Percentiles rank a stretch among this genome's conserved stretches.
phyloP scores from a whole-genome alignment of 2,113 vertebrate species.

The Todiramphus chloris region DNA sequence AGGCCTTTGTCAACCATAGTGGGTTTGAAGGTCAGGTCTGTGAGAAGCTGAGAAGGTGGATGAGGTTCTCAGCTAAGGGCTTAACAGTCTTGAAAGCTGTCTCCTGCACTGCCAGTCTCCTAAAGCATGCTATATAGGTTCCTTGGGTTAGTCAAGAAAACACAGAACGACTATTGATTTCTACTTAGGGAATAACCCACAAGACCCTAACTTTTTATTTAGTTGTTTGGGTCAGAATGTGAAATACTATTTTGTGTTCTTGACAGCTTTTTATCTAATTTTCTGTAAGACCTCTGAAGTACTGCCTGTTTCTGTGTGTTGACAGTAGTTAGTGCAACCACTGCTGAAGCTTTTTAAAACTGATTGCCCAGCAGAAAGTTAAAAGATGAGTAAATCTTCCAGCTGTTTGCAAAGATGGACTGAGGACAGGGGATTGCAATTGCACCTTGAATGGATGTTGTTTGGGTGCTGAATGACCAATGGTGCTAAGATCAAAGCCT shows the following conservation, averaged over 20 bases:
- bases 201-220: not conserved
- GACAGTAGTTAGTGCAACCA: not conserved
- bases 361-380: not conserved
- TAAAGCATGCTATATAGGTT: not conserved
- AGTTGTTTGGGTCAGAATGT: not conserved
- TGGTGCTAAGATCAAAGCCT: not conserved
- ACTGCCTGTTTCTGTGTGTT: not conserved
- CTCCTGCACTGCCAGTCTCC: not conserved
- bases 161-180: not conserved
- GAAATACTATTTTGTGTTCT: not conserved
- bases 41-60: not conserved
- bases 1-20: not conserved
- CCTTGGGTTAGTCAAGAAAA: not conserved
- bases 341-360: not conserved
- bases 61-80: not conserved
- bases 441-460: not conserved
- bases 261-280: not conserved
- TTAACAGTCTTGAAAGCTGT: not conserved
- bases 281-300: not conserved
- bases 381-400: not conserved
- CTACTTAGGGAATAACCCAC: not conserved
- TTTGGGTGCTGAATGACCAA: accelerated
- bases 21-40: not conserved
- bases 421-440: not conserved
- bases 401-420: not conserved